Base-by-base conservation (phyloP, 2,888 invertebrate species). In the Trypoxylon attenuatum region DNA sequence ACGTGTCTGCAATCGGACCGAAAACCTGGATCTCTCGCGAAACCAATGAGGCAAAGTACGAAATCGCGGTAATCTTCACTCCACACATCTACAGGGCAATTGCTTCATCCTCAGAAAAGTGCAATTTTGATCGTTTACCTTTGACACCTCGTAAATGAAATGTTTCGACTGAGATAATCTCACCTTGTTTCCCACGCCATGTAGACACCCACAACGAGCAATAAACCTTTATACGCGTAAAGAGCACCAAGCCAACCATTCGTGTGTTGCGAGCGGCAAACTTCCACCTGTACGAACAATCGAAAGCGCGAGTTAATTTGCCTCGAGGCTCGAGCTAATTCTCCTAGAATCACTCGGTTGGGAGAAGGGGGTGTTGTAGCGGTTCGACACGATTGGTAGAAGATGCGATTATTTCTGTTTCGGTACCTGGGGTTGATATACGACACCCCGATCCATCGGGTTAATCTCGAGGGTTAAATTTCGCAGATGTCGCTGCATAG, bases 151-250 rank as follows among this genome's bases (percentile, higher is more conserved):
- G n/a, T n/a, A n/a, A n/a, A n/a, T n/a, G n/a, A n/a, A n/a, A n/a
- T n/a, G n/a, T 33, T 10, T n/a, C 33, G 0, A 8, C 2, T 2
- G 13, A 33, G 33, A 33, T 6, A 13, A 33, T 10, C 52, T 80
- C 79, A 89, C 89, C 89, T 91, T 6, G 97, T 97, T 88, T 96
- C 96, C 97, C 97, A 97, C 0, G 97, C 97, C 96, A 97, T 96
- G 88, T 96, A 97, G 2, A 96, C 94, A 0, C 96, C 97, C 64
- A 96, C 96, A 23, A 96, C 91, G 13, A 97, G 90, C 15, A 97
- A 89, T 0, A 97, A 90, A 1, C 95, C 96, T 87, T 97, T 97
- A 89, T 97, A 97, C 5, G 93, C 94, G 87, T 96, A 97, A 8
- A 97, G 91, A 0, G 93, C 94, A 47, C 95, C 93, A n/a, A 96